Evolutionary conservation across 2,888 invertebrate species (phyloP).

Genomic region (Balanococcus diminutus): DNA sequence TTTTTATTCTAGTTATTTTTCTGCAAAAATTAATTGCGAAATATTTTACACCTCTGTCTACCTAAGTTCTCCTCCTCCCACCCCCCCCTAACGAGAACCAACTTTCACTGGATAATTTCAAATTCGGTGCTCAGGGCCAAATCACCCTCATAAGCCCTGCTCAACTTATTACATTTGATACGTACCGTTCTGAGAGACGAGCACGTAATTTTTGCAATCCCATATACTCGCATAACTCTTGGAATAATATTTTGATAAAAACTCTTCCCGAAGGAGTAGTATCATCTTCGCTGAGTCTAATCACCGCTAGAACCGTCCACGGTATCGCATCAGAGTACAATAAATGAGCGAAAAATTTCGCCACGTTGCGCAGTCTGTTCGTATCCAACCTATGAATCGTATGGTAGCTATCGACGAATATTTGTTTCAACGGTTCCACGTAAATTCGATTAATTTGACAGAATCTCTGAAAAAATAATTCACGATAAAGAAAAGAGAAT

Average conservation of each 20-base stretch:
- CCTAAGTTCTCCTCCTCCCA: too few species aligned
- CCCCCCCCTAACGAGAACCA: too few species aligned
- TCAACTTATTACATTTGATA: too few species aligned
- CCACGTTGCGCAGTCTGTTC: constrained; percentile 92
- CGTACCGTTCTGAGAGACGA: constrained; percentile 87
- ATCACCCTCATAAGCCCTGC: too few species aligned
- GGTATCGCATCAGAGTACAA: constrained; percentile 95
- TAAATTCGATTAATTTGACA: constrained; percentile 93
- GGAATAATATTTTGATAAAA: constrained; percentile 96
- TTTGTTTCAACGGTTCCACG: constrained; percentile 89
- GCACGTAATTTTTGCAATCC: constrained; percentile 89
- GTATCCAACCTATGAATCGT: constrained; percentile 95
- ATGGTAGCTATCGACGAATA: constrained; percentile 92
- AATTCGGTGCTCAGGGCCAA: too few species aligned
- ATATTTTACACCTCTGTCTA: too few species aligned
- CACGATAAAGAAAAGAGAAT: not conserved
- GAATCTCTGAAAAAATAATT: constrained; percentile 68
- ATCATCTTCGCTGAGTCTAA: constrained; percentile 93
- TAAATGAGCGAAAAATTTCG: constrained; percentile 96
- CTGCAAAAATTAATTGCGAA: too few species aligned
- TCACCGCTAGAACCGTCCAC: constrained; percentile 90
- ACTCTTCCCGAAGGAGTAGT: constrained; percentile 97
- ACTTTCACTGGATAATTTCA: too few species aligned
- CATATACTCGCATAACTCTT: constrained; percentile 96
- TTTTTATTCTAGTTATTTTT: too few species aligned